Evolutionary conservation across 2,888 invertebrate species (phyloP).

Genomic region (Neoascia interrupta): DNA sequence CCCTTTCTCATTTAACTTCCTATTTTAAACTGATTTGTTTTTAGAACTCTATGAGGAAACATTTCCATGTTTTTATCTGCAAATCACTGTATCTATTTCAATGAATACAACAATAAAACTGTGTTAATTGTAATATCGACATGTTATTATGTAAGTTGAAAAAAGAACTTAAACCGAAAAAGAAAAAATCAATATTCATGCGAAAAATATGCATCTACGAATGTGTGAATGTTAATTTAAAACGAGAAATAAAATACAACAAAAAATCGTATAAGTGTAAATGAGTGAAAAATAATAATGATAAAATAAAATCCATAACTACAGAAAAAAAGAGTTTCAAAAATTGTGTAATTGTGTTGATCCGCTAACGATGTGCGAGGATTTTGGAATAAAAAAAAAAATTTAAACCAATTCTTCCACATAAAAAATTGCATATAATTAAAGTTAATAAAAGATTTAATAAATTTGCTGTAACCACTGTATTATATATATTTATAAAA

Average conservation of each 20-base stretch:
- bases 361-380: constrained; percentile 12
- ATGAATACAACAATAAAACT: constrained; percentile 34
- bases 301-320: constrained; percentile 17
- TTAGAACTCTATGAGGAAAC: no score
- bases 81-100: no score
- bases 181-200: constrained; percentile 17
- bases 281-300: constrained; percentile 27
- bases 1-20: no score
- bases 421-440: constrained; percentile 24
- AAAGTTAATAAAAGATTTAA: constrained; percentile 32
- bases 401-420: constrained; percentile 59
- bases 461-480: constrained; percentile 61
- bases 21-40: no score
- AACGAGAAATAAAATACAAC: neutral
- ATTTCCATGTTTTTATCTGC: no score
- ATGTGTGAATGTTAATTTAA: constrained; percentile 18
- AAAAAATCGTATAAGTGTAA: constrained; percentile 32
- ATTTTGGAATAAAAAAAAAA: constrained; percentile 16
- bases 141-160: constrained; percentile 22
- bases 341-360: constrained; percentile 52
- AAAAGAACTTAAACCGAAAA: constrained; percentile 13
- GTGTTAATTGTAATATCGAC: constrained; percentile 35
- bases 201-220: constrained; percentile 26
- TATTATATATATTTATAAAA: constrained; percentile 47
- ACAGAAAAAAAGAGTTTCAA: constrained; percentile 64